Evolutionary conservation across 2,113 vertebrate species (phyloP), one percentile per base, ranked within the genome.

Genomic region (Ovis aries): DNA sequence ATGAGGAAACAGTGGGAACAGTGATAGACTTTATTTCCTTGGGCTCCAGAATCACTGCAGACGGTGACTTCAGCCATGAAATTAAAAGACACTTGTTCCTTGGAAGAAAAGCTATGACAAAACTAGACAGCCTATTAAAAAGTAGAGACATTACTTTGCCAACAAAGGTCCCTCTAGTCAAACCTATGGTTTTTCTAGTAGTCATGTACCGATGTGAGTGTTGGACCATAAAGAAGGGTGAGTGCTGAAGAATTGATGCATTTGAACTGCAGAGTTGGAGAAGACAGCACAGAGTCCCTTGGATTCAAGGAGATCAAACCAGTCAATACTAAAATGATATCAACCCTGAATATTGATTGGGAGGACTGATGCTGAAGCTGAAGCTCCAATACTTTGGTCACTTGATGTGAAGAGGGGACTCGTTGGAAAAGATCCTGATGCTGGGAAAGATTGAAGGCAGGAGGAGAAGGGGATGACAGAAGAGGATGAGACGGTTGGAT

Each of bases 181-280:
- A 36, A 12, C 16, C 67, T 40, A 40, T 71, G 67, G 19, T 71
- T 36, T 71, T 71, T 71, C n/a, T 5, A 71, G 67, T 23, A 71
- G 64, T 71, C n/a, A 71, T 36, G 67, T 71, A 36, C 0, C 0
- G 19, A 40, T 36, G 67, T 36, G 67, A 71, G n/a, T 71, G n/a
- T 40, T 71, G 67, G 19, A 36, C 17, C 17, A 5, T 23, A 36
- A 36, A 40, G 19, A 71, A 71, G n/a, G 19, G 12, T 36, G 67
- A 71, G 67, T 23, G n/a, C 67, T 0, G 2, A 71, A 71, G 64
- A 19, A 71, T 0, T 71, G 64, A 71, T 21, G 16, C 4, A 11
- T 36, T 71, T 71, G n/a, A 71, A 71, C n/a, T 71, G 19, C 5
- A 3, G n/a, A 36, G 19, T 11, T 21, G 67, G 64, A 71, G 64